Evolutionary conservation across 2,888 invertebrate species (phyloP), one percentile per base, ranked within the genome.

Genomic region (Vesta saturnalis): DNA sequence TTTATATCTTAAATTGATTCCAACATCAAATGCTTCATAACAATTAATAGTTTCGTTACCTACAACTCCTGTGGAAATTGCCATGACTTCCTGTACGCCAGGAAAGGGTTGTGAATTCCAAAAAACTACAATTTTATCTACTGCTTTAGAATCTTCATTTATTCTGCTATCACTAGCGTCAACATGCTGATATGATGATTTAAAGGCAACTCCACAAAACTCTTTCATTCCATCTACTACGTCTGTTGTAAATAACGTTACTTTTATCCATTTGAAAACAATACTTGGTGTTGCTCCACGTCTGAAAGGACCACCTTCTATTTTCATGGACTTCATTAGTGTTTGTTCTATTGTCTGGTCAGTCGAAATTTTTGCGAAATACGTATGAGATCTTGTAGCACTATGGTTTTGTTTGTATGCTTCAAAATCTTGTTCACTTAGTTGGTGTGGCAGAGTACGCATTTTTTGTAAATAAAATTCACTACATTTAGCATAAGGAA

Each of bases 401-500:
- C 30, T 55, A 22, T 43, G 56, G 18, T 56, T 56, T 43, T 56
- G 1, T 63, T 52, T 61, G 2, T 35, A 52, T 19, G 23, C 35
- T 61, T 60, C 22, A 60, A 60, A 30, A 30, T 30, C 15, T 23
- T 68, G 22, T 49, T 56, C 14, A 30, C 39, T 52, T 43, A 67
- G 19, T 21, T 19, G 39, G 3, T 56, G 4, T 43, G 3, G 12
- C 2, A 43, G 14, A n/a, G 3, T 12, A 10, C 12, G 43, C 12
- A 43, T 43, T 43, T 43, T 43, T 43, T 43, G 43, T 43, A 43
- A 43, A 5, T 43, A 43, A 43, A 43, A n/a, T 10, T 43, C 43
- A 43, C 43, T 66, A 23, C 43, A 67, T 60, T 72, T 73, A n/a
- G 74, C 70, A 61, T 76, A 72, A 18, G 55, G 60, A 19, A 73